phyloP scores from a whole-genome alignment of 2,888 invertebrate genomes.

The Strigamia maritima region DNA sequence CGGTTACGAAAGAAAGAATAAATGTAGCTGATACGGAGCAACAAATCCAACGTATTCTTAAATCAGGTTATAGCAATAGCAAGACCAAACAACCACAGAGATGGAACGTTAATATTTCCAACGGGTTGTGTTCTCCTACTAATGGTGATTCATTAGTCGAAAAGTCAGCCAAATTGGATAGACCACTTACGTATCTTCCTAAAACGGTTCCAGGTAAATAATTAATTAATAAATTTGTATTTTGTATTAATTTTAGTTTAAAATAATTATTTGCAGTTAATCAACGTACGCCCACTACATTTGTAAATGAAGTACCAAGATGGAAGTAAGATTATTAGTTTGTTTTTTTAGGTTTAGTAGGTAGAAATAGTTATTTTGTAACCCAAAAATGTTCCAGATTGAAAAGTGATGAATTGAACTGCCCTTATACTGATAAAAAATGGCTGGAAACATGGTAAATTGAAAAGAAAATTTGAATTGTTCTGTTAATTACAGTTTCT shows the following conservation, averaged over 20 bases:
- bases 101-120: background rate
- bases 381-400: conserved; percentile 14
- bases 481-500: conserved; percentile 9
- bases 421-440: conserved; percentile 13
- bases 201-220: background rate
- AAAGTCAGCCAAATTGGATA: background rate
- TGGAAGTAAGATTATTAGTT: conserved; percentile 17
- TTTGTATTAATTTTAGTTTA: background rate
- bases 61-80: background rate
- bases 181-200: background rate
- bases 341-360: background rate
- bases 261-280: background rate
- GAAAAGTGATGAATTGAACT: conserved; percentile 4
- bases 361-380: background rate
- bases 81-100: background rate
- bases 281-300: background rate
- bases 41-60: background rate
- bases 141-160: background rate
- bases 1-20: background rate
- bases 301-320: background rate
- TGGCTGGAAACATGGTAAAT: conserved; percentile 26
- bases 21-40: background rate
- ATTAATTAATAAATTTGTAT: background rate
- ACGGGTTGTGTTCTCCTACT: background rate
- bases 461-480: conserved; percentile 10